Percentiles rank a stretch among this genome's conserved stretches.
These are phyloP conservation scores for Lysandra bellargus DNA, from an alignment of 2,888 invertebrate genomes.

Conservation along the genomic window DNA sequence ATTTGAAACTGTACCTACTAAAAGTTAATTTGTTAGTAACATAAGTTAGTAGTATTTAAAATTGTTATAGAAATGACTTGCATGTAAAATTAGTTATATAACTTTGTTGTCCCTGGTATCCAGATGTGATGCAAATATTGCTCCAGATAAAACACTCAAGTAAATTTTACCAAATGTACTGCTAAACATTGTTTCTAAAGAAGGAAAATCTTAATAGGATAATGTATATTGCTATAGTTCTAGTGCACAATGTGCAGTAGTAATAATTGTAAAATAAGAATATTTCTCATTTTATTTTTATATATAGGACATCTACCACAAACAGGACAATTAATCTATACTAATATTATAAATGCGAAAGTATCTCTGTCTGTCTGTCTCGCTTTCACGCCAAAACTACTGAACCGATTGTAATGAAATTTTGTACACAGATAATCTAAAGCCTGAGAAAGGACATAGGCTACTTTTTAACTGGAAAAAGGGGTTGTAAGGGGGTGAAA, in stretches of 20 bases:
- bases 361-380: no score
- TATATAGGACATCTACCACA: slow-evolving; percentile 57
- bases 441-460: no score
- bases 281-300: slow-evolving; percentile 74
- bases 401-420: no score
- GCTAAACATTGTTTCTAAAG: slow-evolving; percentile 9
- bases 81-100: slow-evolving; percentile 3
- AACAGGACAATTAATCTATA: slow-evolving; percentile 28
- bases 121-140: slow-evolving; percentile 18
- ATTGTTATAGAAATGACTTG: slow-evolving; percentile 1
- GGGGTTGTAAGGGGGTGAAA: no score
- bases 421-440: no score
- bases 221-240: slow-evolving; percentile 38
- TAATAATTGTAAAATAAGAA: slow-evolving; percentile 69
- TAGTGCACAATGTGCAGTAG: slow-evolving; percentile 70
- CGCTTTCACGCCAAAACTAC: no score
- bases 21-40: slow-evolving; percentile 12
- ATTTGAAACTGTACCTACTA: slow-evolving; percentile 13
- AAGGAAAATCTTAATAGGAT: slow-evolving; percentile 13
- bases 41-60: slow-evolving; percentile 8
- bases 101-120: slow-evolving; percentile 28
- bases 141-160: neutral
- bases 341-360: no score
- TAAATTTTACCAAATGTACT: slow-evolving; percentile 15
- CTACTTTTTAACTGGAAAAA: no score